These are phyloP conservation scores for Microcaecilia unicolor DNA, from an alignment of 2,797 vertebrate genomes.

Conservation along the genomic window DNA sequence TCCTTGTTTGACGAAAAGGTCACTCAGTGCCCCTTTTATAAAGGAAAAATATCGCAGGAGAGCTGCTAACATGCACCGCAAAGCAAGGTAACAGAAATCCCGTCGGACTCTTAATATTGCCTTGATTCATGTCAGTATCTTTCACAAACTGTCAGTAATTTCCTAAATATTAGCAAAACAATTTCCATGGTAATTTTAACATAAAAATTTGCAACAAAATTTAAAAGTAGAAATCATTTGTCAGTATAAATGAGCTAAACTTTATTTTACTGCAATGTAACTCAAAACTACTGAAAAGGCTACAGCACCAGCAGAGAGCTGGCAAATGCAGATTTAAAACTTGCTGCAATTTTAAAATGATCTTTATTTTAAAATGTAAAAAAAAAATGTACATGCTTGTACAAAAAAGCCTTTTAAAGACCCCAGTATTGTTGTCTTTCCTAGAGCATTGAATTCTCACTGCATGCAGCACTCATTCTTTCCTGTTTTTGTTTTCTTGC, in stretches of 20 bases:
- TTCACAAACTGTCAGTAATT: slow-evolving; percentile 84
- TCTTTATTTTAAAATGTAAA: slow-evolving; percentile 41
- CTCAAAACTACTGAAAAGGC: too few species aligned
- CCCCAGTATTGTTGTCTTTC: slow-evolving; percentile 43
- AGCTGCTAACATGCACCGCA: slow-evolving; percentile 90
- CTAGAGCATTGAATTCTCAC: slow-evolving; percentile 57
- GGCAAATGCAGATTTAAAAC: slow-evolving; percentile 36
- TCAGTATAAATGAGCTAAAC: slow-evolving; percentile 57
- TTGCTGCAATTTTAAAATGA: slow-evolving; percentile 41
- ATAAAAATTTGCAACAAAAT: slow-evolving; percentile 59
- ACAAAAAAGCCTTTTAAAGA: slow-evolving; percentile 38
- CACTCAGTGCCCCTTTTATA: slow-evolving; percentile 76
- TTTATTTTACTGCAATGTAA: slow-evolving; percentile 46
- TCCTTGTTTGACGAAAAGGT: slow-evolving; percentile 82
- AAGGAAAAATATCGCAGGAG: slow-evolving; percentile 93
- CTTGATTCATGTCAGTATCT: too few species aligned
- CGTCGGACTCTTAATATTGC: slow-evolving; percentile 88
- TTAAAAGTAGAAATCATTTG: slow-evolving; percentile 53
- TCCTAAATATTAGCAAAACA: slow-evolving; percentile 65
- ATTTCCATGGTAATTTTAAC: slow-evolving; percentile 60
- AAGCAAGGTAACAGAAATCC: slow-evolving; percentile 95
- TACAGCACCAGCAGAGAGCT: too few species aligned
- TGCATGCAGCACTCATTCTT: slow-evolving; percentile 69
- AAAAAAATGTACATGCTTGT: too few species aligned
- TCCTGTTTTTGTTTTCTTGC: slow-evolving; percentile 12